Base-by-base conservation (phyloP, 2,888 invertebrate species). In the Papilio protenor region DNA sequence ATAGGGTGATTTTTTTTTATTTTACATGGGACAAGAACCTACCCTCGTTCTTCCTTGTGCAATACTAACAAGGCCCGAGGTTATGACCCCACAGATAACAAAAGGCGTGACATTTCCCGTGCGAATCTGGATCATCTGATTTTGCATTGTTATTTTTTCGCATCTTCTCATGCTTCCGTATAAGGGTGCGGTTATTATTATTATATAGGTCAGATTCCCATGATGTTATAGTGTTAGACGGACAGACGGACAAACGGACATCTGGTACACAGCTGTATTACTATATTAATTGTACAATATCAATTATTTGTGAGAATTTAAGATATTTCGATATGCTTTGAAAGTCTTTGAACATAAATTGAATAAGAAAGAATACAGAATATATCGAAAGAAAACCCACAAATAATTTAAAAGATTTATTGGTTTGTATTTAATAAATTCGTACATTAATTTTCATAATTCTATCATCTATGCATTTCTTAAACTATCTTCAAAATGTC, bases 61-160 rank as follows among this genome's bases (percentile, higher is more conserved):
- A 59, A 59, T 21, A 21, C 21, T 59, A 59, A 59, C 59, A 66
- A n/a, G 76, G 77, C 80, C 59, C 83, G 82, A 84, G 91, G 89
- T 91, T 90, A 83, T 81, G 91, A 91, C 90, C 91, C 88, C 83
- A 81, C 75, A 82, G 73, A 74, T 77, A 81, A 86, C 84, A 84
- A 84, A 64, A 80, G 81, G 82, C 82, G 80, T 80, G 82, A 82
- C 77, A 80, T 89, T 90, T 90, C 90, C 91, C 91, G 86, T 90
- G 91, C 91, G 91, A 91, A 91, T 90, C 85, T 91, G 88, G 88
- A 91, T 90, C 91, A 91, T 90, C 90, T 89, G 88, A 88, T 88
- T 88, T 88, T 88, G 88, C 88, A 91, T 91, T 91, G 91, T 91
- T 86, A 80, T 86, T 85, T 88, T 89, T 89, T 87, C 87, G 86